Conservation (phyloP, 2,888 invertebrate genomes). For the Automeris io region DNA sequence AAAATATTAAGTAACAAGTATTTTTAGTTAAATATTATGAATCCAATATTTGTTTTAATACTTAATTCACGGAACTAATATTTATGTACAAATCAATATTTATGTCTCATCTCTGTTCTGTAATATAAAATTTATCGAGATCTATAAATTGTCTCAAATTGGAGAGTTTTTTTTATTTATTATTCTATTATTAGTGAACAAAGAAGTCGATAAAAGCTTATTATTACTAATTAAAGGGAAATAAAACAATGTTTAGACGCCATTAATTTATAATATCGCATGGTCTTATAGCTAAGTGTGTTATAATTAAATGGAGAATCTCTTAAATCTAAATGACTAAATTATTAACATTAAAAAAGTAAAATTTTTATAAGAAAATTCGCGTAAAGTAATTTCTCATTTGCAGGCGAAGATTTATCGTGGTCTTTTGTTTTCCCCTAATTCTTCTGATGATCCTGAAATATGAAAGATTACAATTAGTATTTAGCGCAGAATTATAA, state of each 20-base stretch:
- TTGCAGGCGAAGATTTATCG: slow-evolving; percentile 39
- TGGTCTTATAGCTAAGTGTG: slow-evolving; percentile 33
- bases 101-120: too few relatives aligned
- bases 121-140: too few relatives aligned
- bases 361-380: slow-evolving; percentile 39
- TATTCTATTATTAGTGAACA: too few relatives aligned
- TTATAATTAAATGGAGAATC: slow-evolving; percentile 36
- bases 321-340: slow-evolving; percentile 69
- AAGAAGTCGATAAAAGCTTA: too few relatives aligned
- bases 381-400: slow-evolving; percentile 57
- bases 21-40: too few relatives aligned
- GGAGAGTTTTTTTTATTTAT: too few relatives aligned
- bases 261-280: slow-evolving; percentile 29
- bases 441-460: slow-evolving; percentile 68
- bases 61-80: too few relatives aligned
- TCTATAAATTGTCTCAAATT: too few relatives aligned
- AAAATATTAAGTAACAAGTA: too few relatives aligned
- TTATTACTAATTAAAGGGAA: slow-evolving; percentile 10
- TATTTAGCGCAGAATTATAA: too few relatives aligned
- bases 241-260: background rate
- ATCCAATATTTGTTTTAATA: too few relatives aligned
- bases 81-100: too few relatives aligned
- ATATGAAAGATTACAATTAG: slow-evolving; percentile 9
- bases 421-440: slow-evolving; percentile 64
- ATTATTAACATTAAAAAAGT: slow-evolving; percentile 40